Conservation (phyloP, 1,140 invertebrate species). For the Dreissena rostriformis region DNA sequence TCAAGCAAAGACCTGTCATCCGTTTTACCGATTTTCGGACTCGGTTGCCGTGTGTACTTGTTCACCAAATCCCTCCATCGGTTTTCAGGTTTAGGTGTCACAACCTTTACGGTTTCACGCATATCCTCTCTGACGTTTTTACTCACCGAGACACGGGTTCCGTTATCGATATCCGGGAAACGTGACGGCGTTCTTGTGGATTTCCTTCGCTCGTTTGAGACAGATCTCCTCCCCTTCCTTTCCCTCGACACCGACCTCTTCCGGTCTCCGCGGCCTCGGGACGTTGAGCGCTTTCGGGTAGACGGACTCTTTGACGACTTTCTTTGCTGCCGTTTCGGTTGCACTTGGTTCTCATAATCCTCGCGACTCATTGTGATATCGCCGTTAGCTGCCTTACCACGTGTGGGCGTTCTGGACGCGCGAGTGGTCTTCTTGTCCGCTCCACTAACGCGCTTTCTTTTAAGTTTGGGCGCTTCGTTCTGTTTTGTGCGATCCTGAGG, state of each 20-base stretch:
- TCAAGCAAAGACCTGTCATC: constrained; percentile 45
- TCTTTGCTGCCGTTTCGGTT: background rate
- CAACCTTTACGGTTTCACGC: constrained; percentile 10
- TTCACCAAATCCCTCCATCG: constrained; percentile 49
- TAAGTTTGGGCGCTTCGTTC: background rate
- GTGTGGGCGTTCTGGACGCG: constrained; percentile 9
- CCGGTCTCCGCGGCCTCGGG: constrained; percentile 7
- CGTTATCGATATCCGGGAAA: constrained; percentile 50
- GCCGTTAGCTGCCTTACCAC: background rate
- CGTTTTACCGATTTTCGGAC: constrained; percentile 47
- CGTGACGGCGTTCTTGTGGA: constrained; percentile 2
- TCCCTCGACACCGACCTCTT: constrained; percentile 30
- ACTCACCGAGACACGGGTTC: constrained; percentile 9
- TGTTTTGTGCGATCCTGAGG: background rate
- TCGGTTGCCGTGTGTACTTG: constrained; percentile 48
- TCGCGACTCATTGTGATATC: constrained; percentile 40
- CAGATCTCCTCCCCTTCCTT: background rate
- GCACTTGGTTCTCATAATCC: constrained; percentile 25
- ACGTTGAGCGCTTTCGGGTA: constrained; percentile 6
- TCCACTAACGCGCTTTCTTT: background rate
- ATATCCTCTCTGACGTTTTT: constrained; percentile 10
- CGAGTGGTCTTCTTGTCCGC: background rate
- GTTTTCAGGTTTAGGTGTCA: constrained; percentile 23
- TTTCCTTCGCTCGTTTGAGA: background rate
- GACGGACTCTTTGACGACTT: background rate